Base-by-base conservation (phyloP, 1,140 invertebrate species). In the Neodiprion virginianus region DNA sequence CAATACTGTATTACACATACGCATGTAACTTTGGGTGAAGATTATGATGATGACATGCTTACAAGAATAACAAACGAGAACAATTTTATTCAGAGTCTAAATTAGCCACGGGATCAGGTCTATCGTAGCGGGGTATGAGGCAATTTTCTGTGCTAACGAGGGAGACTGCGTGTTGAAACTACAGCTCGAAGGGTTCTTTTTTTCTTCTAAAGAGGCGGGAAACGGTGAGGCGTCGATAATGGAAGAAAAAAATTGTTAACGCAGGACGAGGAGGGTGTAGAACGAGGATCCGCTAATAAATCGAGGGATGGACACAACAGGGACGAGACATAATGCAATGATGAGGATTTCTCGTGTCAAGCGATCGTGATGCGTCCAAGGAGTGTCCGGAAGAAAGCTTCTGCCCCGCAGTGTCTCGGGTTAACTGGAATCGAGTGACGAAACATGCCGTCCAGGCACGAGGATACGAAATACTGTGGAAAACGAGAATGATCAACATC, bases 321-420 rank as follows among this genome's bases (percentile, higher is more conserved):
- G 53, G 48, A 71, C 17, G 68, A 73, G 76, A 79, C 77, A 78
- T 77, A 76, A 71, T 78, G 76, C 77, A 75, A 76, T 81, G 81
- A 86, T 83, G 82, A 76, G 80, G 80, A 79, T 85, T 84, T 87
- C 79, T 83, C 83, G 82, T 83, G 84, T 79, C 79, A 80, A 76
- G 76, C 77, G 80, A 79, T 83, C 84, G 80, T 84, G 81, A 83
- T 81, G 78, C 73, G 73, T 76, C 75, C 70, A 81, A 80, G 75
- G 76, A 82, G 78, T 79, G 78, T 78, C 48, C 69, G 78, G 80
- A 69, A 80, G 74, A 77, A 75, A 72, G 79, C 76, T 76, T 77
- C 53, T 12, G 53, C 28, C 28, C 28, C 28, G 28, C 28, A 40
- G 28, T 40, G 28, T 40, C 28, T 40, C 28, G 28, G 28, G 28